Percentiles rank a stretch among this genome's conserved stretches.
phyloP scores from a whole-genome alignment of 2,888 invertebrate species.

The Ornithoptera alexandrae region DNA sequence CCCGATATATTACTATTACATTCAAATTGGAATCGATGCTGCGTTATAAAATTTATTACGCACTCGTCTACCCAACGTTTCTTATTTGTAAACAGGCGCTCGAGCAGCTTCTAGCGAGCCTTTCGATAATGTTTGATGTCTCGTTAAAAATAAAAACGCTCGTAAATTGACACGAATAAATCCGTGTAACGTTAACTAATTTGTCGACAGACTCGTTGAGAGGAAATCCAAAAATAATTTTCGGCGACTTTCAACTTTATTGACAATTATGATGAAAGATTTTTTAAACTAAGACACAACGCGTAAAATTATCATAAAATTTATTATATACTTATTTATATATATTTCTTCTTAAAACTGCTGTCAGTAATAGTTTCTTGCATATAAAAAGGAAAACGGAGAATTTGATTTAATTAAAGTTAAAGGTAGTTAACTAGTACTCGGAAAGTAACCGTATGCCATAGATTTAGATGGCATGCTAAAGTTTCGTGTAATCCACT shows the following conservation, averaged over 20 bases:
- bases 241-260: slow-evolving; percentile 50
- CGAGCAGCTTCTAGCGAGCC: slow-evolving; percentile 62
- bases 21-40: slow-evolving; percentile 73
- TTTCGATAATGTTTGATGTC: slow-evolving; percentile 77
- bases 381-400: not conserved
- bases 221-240: slow-evolving; percentile 66
- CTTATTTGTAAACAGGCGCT: slow-evolving; percentile 77
- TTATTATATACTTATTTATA: not conserved
- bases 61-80: slow-evolving; percentile 71
- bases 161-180: slow-evolving; percentile 73
- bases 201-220: slow-evolving; percentile 69
- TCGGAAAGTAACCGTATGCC: slow-evolving; percentile 55
- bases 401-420: not conserved
- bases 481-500: slow-evolving; percentile 74
- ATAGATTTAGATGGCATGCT: slow-evolving; percentile 74
- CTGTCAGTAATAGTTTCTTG: no score
- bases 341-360: not conserved
- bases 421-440: slow-evolving; percentile 43
- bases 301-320: not conserved
- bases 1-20: slow-evolving; percentile 78
- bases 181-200: slow-evolving; percentile 64
- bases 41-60: slow-evolving; percentile 79
- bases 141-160: slow-evolving; percentile 76
- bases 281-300: not conserved
- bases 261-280: slow-evolving; percentile 60